A percentile compares a stretch with the other conserved stretches of the same genome.
Conservation (phyloP, 2,888 invertebrate genomes). For the Noctua comes region DNA sequence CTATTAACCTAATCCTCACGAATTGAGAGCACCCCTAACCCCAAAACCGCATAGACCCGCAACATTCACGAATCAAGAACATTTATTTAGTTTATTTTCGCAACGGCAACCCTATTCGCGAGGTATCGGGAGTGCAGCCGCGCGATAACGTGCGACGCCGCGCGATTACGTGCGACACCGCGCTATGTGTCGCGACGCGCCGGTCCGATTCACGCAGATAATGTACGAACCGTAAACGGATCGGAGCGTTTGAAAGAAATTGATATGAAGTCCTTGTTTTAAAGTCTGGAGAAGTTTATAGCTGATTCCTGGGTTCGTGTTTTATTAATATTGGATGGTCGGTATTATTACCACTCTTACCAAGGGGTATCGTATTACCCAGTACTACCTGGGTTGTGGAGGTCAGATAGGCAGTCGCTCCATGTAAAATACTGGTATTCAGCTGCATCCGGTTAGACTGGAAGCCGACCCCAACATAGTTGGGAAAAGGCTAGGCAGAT, state of each 20-base stretch:
- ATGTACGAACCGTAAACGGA: conserved; percentile 72
- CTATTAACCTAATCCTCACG: not conserved
- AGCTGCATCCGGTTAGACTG: no score
- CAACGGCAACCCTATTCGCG: conserved; percentile 53
- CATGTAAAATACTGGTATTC: no score
- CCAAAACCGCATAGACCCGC: conserved; percentile 35
- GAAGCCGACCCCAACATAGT: no score
- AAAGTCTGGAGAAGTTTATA: conserved; percentile 43
- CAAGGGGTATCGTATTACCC: no score
- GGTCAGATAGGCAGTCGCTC: no score
- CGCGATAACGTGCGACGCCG: conserved; percentile 66
- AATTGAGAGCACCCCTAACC: conserved; percentile 20
- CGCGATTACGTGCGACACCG: conserved; percentile 67
- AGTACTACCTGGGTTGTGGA: no score
- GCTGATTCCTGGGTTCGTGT: conserved; percentile 30
- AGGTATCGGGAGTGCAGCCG: conserved; percentile 66
- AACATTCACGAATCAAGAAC: conserved; percentile 54
- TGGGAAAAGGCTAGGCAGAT: no score
- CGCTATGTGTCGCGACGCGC: conserved; percentile 55
- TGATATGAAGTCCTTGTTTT: conserved; percentile 68
- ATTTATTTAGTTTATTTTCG: conserved; percentile 62
- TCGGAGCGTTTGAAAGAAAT: conserved; percentile 73
- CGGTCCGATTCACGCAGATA: conserved; percentile 73
- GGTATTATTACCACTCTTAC: no score
- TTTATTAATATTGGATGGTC: conserved; percentile 20